phyloP scores from a whole-genome alignment of 2,888 invertebrate genomes.

The Scaptomyza tumidula region DNA sequence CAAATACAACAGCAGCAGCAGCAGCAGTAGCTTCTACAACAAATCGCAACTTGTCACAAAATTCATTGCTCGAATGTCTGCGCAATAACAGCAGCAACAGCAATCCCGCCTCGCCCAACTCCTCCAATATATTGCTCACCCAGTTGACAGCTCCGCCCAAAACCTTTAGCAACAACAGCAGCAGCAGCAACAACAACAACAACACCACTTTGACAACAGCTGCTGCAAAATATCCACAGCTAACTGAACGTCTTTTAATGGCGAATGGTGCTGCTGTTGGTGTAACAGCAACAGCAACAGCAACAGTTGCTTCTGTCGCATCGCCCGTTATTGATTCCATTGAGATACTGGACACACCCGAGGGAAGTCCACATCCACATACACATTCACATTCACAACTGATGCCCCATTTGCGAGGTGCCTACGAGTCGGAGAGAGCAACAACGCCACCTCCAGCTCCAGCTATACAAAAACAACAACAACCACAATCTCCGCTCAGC shows the following conservation, averaged over 20 bases:
- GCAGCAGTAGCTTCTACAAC: slow-evolving; percentile 10
- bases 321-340: slow-evolving; percentile 79
- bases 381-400: slow-evolving; percentile 31
- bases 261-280: slow-evolving; percentile 71
- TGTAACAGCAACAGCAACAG: slow-evolving; percentile 9
- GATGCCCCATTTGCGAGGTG: slow-evolving; percentile 54
- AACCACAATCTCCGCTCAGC: slow-evolving; percentile 36
- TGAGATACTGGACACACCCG: slow-evolving; percentile 83
- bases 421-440: slow-evolving; percentile 43
- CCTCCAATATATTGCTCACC: slow-evolving; percentile 71
- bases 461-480: slow-evolving; percentile 10
- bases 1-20: slow-evolving; percentile 12
- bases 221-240: slow-evolving; percentile 76
- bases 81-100: slow-evolving; percentile 27
- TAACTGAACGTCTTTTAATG: slow-evolving; percentile 79
- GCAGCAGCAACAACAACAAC: slow-evolving; percentile 37
- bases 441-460: slow-evolving; percentile 19
- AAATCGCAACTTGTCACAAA: slow-evolving; percentile 24
- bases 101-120: slow-evolving; percentile 45
- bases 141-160: slow-evolving; percentile 72
- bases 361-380: slow-evolving; percentile 79
- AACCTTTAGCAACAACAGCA: slow-evolving; percentile 44
- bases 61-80: slow-evolving; percentile 47
- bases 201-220: slow-evolving; percentile 31
- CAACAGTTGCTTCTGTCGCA: slow-evolving; percentile 10